Evolutionary conservation across 2,113 vertebrate species (phyloP), one percentile per base, ranked within the genome.

Genomic region (Hippolais icterina): DNA sequence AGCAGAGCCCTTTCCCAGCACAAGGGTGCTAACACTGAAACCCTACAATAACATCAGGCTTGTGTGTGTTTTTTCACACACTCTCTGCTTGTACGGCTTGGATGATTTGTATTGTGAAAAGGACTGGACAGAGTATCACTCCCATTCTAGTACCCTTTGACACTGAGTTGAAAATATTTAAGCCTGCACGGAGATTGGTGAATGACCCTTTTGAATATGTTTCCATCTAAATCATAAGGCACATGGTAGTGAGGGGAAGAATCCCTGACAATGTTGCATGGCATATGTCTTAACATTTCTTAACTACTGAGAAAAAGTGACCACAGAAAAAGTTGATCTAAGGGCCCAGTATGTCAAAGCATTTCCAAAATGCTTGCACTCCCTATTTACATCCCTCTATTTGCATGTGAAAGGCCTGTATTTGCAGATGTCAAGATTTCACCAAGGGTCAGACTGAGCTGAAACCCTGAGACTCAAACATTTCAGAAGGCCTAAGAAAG

Each of bases 361-460:
- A 70, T 78, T 94, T 95, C 72, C 88, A 96, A 94, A 95, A 86
- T 66, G 47, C 88, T 66, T 68, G 31, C 0, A 0, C 28, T 96
- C 56, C 28, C 83, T 82, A 85, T 96, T 91, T 94, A 75, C 86
- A 66, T 54, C 23, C 49, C 57, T 71, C 41, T 35, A 95, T 97
- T 96, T 96, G 83, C 96, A 96, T 94, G 88, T 94, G 90, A 96
- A 96, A 96, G 19, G 69, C 64, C 64, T 56, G 77, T 77, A 83
- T 95, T 96, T 96, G 80, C 68, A 82, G 92, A 92, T 93, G 94
- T 95, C 94, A 96, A 54, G 83, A 87, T 93, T 93, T 96, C 86
- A 87, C 52, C 47, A 44, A 71, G 69, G 88, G 90, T 94, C 93
- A 80, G 68, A 56, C 79, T 81, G 85, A 96, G 37, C 72, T 0